Evolutionary conservation across 2,888 invertebrate species (phyloP).

Genomic region (Lasius platythorax): DNA sequence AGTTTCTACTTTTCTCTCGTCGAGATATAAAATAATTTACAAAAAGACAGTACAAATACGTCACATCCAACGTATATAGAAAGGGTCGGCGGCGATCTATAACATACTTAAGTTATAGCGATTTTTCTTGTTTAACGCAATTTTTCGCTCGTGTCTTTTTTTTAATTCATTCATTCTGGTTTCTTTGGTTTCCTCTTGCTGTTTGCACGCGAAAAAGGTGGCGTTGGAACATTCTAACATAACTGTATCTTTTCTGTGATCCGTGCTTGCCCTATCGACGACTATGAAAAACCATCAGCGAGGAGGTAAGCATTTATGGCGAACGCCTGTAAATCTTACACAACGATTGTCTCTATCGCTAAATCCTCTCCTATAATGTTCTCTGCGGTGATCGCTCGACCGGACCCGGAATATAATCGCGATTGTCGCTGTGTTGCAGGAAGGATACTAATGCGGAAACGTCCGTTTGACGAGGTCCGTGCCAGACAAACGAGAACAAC

Average conservation of each 20-base stretch:
- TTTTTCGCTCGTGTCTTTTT: neutral
- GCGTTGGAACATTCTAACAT: slow-evolving; percentile 77
- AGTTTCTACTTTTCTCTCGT: neutral
- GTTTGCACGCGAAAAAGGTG: slow-evolving; percentile 69
- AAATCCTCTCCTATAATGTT: neutral
- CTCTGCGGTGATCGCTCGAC: neutral
- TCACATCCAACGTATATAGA: slow-evolving; percentile 41
- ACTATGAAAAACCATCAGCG: slow-evolving; percentile 72
- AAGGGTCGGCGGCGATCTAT: slow-evolving; percentile 16
- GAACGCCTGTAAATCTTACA: neutral
- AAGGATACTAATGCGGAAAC: slow-evolving; percentile 86
- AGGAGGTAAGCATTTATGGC: slow-evolving; percentile 80
- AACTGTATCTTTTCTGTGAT: slow-evolving; percentile 79
- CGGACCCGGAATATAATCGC: slow-evolving; percentile 49
- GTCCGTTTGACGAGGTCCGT: slow-evolving; percentile 84
- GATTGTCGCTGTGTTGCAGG: slow-evolving; percentile 80
- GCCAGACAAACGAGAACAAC: slow-evolving; percentile 78
- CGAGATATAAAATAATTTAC: slow-evolving; percentile 48
- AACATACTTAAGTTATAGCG: slow-evolving; percentile 34
- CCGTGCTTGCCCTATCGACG: slow-evolving; percentile 78
- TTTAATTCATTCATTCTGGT: slow-evolving; percentile 36
- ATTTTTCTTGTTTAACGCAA: neutral
- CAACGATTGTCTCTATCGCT: slow-evolving; percentile 29
- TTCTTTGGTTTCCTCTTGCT: slow-evolving; percentile 53
- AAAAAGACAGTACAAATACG: slow-evolving; percentile 37